phyloP scores from a whole-genome alignment of 2,888 invertebrate species.

The Petrolisthes cinctipes region DNA sequence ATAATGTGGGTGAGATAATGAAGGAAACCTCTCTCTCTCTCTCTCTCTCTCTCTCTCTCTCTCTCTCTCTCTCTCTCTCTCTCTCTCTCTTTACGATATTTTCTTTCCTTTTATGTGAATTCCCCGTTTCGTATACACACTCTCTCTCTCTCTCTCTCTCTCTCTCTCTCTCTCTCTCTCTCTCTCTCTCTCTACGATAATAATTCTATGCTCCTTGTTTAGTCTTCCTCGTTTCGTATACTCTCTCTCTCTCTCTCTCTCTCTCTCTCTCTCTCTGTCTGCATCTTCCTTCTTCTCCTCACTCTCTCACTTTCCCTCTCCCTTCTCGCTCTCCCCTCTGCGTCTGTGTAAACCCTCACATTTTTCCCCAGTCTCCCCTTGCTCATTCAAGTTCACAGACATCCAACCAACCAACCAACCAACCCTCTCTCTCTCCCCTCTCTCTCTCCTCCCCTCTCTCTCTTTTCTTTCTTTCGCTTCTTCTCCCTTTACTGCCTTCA shows the following conservation, averaged over 20 bases:
- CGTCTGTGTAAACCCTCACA: not conserved
- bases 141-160: not conserved
- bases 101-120: not conserved
- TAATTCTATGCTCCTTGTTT: not conserved
- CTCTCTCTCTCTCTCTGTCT: not conserved
- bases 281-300: not conserved
- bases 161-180: constrained; percentile 15
- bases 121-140: not conserved
- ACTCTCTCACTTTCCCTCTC: constrained; percentile 12
- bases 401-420: too few relatives aligned
- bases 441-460: not conserved
- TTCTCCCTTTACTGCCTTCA: not conserved
- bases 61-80: not conserved
- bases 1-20: not conserved
- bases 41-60: constrained; percentile 13
- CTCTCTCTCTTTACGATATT: not conserved
- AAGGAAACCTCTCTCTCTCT: not conserved
- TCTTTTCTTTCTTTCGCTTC: not conserved
- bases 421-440: not conserved
- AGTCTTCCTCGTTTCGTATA: not conserved
- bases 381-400: not conserved
- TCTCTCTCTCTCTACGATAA: constrained; percentile 1
- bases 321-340: not conserved
- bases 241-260: not conserved
- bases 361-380: not conserved